These are phyloP conservation scores for Drosophila algonquin DNA, from an alignment of 2,888 invertebrate species.

Conservation along the genomic window DNA sequence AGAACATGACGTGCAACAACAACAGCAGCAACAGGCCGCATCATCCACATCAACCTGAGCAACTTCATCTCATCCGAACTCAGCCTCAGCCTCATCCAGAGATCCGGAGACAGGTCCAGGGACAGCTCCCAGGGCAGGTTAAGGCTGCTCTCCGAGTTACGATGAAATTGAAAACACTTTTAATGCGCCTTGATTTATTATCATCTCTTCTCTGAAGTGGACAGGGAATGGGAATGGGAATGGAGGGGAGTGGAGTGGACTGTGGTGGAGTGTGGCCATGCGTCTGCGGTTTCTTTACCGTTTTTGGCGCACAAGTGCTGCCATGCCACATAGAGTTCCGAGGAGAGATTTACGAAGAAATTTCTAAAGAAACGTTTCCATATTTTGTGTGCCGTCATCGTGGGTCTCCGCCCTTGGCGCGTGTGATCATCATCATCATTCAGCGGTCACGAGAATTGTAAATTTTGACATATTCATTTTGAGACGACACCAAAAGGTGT, in stretches of 20 bases:
- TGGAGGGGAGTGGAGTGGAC: neutral
- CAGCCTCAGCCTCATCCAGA: constrained; percentile 10
- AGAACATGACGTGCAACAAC: constrained; percentile 74
- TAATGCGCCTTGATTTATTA: constrained; percentile 76
- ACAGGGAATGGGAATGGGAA: neutral
- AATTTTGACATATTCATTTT: constrained; percentile 78
- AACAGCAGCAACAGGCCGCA: constrained; percentile 35
- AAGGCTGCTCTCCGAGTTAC: constrained; percentile 57
- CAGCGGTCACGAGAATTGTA: constrained; percentile 66
- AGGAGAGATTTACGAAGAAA: constrained; percentile 63
- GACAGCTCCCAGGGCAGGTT: constrained; percentile 7
- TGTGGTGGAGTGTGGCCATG: constrained; percentile 27
- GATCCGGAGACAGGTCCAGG: constrained; percentile 1
- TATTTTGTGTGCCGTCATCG: constrained; percentile 56
- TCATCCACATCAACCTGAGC: constrained; percentile 57
- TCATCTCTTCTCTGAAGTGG: constrained; percentile 39
- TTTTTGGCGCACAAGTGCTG: constrained; percentile 56
- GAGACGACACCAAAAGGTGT: constrained; percentile 72
- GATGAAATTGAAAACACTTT: constrained; percentile 74
- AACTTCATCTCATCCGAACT: constrained; percentile 59
- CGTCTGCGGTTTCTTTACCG: constrained; percentile 39
- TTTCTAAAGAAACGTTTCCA: constrained; percentile 59
- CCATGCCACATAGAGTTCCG: constrained; percentile 10
- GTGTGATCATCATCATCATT: constrained; percentile 41
- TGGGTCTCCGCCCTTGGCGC: constrained; percentile 33